phyloP scores from a whole-genome alignment of 2,888 invertebrate genomes.

The Drosophila buzzatii region DNA sequence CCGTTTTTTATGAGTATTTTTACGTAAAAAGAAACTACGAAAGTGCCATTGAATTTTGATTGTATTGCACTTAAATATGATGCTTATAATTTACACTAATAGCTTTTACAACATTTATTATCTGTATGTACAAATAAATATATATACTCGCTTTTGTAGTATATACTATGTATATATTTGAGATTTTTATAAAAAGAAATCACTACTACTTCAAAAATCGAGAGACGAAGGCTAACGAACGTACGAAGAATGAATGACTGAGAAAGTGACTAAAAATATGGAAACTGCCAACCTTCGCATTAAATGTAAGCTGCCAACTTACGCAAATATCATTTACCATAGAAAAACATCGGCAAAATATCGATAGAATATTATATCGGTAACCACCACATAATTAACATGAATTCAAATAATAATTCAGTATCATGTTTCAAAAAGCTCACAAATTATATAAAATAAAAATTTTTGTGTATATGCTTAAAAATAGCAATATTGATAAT shows the following conservation, averaged over 20 bases:
- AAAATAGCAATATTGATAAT: background rate
- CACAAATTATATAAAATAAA: background rate
- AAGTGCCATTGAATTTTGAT: constrained; percentile 55
- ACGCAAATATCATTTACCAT: constrained; percentile 8
- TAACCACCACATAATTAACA: constrained; percentile 6
- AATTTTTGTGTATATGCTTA: background rate
- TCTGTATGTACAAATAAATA: constrained; percentile 40
- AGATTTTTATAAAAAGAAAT: constrained; percentile 59
- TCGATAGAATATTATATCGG: constrained; percentile 11
- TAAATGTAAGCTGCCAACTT: constrained; percentile 29
- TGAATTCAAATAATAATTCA: constrained; percentile 1
- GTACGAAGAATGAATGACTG: constrained; percentile 59
- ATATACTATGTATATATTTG: constrained; percentile 60
- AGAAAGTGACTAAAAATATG: constrained; percentile 58
- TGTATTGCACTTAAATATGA: constrained; percentile 49
- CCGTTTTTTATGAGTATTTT: constrained; percentile 65
- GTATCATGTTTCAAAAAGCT: background rate
- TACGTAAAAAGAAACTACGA: constrained; percentile 69
- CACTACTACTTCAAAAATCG: constrained; percentile 61
- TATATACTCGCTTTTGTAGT: constrained; percentile 44
- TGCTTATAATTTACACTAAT: constrained; percentile 37
- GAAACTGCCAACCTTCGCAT: constrained; percentile 35
- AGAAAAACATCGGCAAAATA: constrained; percentile 7
- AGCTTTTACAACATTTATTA: constrained; percentile 55
- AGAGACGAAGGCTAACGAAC: constrained; percentile 61